A percentile compares a stretch with the other conserved stretches of the same genome.
These are phyloP conservation scores for Isaurus tuberculatus DNA, from an alignment of 92 coral and sea anemone genomes.

Conservation along the genomic window DNA sequence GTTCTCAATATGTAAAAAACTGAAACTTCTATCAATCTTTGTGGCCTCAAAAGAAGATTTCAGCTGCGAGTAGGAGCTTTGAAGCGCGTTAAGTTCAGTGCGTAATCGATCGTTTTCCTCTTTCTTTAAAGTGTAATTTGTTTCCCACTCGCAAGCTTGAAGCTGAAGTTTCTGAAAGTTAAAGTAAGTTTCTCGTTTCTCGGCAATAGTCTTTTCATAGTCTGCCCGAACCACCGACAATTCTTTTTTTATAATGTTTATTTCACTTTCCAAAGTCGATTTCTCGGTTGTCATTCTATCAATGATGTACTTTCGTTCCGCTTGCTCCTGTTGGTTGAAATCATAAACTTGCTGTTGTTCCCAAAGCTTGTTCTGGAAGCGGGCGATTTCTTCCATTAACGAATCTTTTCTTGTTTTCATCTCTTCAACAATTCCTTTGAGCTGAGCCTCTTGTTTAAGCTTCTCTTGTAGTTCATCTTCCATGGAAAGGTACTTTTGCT, in stretches of 20 bases:
- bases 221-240: slow-evolving; percentile 53
- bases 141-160: slow-evolving; percentile 72
- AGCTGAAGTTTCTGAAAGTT: slow-evolving; percentile 69
- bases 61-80: slow-evolving; percentile 33
- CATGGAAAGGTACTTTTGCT: slow-evolving; percentile 24
- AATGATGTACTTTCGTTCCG: slow-evolving; percentile 59
- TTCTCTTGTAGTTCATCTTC: slow-evolving; percentile 47
- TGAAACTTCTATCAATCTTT: slow-evolving; percentile 25
- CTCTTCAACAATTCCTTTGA: slow-evolving; percentile 56
- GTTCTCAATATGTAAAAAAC: slow-evolving; percentile 25
- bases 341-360: slow-evolving; percentile 67
- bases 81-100: slow-evolving; percentile 49
- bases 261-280: slow-evolving; percentile 54
- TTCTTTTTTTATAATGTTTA: slow-evolving; percentile 57
- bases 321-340: slow-evolving; percentile 56
- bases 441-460: slow-evolving; percentile 43
- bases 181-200: slow-evolving; percentile 63
- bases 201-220: slow-evolving; percentile 61
- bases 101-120: slow-evolving; percentile 72
- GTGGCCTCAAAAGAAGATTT: slow-evolving; percentile 24
- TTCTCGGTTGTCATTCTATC: slow-evolving; percentile 63
- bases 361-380: slow-evolving; percentile 48
- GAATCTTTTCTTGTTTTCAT: slow-evolving; percentile 50
- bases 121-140: slow-evolving; percentile 64
- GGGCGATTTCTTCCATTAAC: slow-evolving; percentile 56